Percentiles rank a stretch among this genome's conserved stretches.
Evolutionary conservation across 2,888 invertebrate genomes (phyloP).

Genomic region (Portevinia maculata): DNA sequence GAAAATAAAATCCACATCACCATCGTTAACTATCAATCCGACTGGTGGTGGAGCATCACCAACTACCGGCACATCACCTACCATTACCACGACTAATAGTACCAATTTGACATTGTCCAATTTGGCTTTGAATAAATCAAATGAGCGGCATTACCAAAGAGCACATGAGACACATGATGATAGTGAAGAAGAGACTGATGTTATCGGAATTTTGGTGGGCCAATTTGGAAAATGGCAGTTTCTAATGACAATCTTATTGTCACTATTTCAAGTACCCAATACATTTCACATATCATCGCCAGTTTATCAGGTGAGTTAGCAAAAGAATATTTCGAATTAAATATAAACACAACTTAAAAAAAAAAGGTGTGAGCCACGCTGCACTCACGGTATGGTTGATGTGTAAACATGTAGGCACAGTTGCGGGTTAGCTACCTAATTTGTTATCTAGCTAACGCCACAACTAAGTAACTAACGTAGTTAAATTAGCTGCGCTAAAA

Average conservation of each 20-base stretch:
- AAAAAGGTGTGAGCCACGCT: no score
- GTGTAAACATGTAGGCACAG: no score
- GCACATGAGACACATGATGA: conserved; percentile 49
- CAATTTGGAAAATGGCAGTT: conserved; percentile 91
- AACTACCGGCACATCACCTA: conserved; percentile 47
- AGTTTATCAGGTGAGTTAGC: conserved; percentile 86
- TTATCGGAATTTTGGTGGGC: conserved; percentile 88
- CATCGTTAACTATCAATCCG: conserved; percentile 64
- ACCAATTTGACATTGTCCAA: conserved; percentile 44
- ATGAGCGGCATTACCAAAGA: conserved; percentile 41
- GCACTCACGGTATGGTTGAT: no score
- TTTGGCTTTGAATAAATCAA: conserved; percentile 30
- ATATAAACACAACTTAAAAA: no score
- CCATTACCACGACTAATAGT: conserved; percentile 64
- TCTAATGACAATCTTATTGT: conserved; percentile 88
- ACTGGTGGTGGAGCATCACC: conserved; percentile 52
- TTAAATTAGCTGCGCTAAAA: no score
- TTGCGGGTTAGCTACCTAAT: no score
- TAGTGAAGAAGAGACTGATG: conserved; percentile 85
- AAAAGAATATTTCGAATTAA: not conserved
- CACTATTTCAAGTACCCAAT: conserved; percentile 90
- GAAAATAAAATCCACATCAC: conserved; percentile 69
- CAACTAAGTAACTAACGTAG: no score
- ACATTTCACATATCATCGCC: conserved; percentile 91
- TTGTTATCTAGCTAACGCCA: no score